phyloP scores from a whole-genome alignment of 2,888 invertebrate species.

The Dione vanillae region DNA sequence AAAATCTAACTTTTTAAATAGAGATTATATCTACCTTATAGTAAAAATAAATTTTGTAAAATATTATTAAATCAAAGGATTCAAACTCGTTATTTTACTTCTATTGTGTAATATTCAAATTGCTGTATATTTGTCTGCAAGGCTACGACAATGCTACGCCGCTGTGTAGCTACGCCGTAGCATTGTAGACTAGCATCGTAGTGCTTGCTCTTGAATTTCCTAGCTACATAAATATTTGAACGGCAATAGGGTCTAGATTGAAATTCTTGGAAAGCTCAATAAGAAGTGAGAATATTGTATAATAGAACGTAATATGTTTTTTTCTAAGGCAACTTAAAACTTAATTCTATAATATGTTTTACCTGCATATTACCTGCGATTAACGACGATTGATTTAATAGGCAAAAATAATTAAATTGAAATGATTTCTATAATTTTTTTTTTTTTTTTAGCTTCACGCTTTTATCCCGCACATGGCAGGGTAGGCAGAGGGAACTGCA shows the following conservation, averaged over 20 bases:
- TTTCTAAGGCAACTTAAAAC: too few relatives aligned
- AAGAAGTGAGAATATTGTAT: neutral
- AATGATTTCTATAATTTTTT: too few relatives aligned
- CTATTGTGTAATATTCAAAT: neutral
- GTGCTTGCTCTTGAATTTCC: constrained; percentile 10
- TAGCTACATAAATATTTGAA: constrained; percentile 14
- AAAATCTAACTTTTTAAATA: too few relatives aligned
- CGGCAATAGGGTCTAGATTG: constrained; percentile 4
- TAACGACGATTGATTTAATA: too few relatives aligned
- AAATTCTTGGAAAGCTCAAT: neutral
- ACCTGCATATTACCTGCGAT: too few relatives aligned
- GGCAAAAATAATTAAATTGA: too few relatives aligned
- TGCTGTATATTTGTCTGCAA: neutral
- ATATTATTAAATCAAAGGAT: neutral
- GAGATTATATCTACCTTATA: neutral
- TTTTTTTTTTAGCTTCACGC: too few relatives aligned
- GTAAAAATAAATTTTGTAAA: too few relatives aligned
- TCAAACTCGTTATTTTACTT: neutral
- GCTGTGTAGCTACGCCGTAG: neutral
- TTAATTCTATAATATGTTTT: too few relatives aligned
- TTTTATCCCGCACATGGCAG: too few relatives aligned
- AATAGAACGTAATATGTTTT: neutral
- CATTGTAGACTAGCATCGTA: constrained; percentile 12
- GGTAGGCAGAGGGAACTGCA: too few relatives aligned
- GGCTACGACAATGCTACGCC: neutral